Evolutionary conservation across 2,113 vertebrate species (phyloP).

Genomic region (Thinocorus orbignyianus): DNA sequence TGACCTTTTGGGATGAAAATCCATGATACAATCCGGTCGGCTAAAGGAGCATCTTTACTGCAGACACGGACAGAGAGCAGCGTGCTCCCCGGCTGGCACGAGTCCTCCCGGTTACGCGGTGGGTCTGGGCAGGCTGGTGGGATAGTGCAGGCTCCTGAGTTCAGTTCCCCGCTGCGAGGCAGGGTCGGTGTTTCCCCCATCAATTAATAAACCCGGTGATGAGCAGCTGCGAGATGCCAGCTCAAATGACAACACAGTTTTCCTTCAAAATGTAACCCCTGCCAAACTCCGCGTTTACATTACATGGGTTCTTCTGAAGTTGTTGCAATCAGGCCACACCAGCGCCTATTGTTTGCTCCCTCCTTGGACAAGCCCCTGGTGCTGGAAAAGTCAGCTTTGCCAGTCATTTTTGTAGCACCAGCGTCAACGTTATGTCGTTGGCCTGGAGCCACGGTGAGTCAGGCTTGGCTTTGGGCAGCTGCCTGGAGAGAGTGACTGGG

Average conservation of each 20-base stretch:
- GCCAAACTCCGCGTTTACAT: not conserved
- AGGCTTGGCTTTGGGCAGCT: constrained; percentile 1
- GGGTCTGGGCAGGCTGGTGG: not conserved
- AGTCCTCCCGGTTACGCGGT: fast-evolving
- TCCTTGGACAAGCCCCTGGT: not conserved
- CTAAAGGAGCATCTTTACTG: not conserved
- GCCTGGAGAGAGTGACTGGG: not conserved
- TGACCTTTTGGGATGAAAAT: not conserved
- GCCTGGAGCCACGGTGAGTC: not conserved
- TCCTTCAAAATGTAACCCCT: not conserved
- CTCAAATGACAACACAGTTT: constrained; percentile 33
- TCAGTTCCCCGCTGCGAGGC: not conserved
- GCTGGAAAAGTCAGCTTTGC: constrained; percentile 32
- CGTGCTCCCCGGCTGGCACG: fast-evolving
- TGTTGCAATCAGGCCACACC: fast-evolving
- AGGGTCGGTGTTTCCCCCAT: not conserved
- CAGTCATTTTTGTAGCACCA: not conserved
- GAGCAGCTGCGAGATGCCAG: not conserved
- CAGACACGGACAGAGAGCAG: not conserved
- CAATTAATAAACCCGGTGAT: not conserved
- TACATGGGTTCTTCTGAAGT: not conserved
- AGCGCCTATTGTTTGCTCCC: not conserved
- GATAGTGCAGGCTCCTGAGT: fast-evolving
- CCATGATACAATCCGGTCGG: fast-evolving
- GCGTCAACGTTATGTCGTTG: not conserved